A percentile compares a stretch with the other conserved stretches of the same genome.
Evolutionary conservation across 2,113 vertebrate genomes (phyloP).

Genomic region (Leptobrachium ailaonicum): DNA sequence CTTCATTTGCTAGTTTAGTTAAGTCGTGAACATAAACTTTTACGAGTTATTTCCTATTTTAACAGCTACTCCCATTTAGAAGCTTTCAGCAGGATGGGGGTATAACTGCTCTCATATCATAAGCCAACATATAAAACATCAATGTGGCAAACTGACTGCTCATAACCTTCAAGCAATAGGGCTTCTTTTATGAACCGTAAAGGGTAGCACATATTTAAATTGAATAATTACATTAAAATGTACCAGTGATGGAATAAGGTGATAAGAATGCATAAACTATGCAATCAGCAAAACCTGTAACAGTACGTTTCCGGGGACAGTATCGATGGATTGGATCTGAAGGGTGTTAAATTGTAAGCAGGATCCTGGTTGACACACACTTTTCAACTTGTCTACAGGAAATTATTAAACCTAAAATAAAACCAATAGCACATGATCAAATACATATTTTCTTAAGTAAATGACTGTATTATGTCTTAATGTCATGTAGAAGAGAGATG

Average conservation of each 20-base stretch:
- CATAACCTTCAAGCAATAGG: neutral
- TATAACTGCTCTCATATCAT: slow-evolving; percentile 26
- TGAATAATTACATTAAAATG: neutral
- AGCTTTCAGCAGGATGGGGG: slow-evolving; percentile 3
- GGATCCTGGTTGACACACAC: too few relatives aligned
- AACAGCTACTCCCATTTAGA: slow-evolving; percentile 38
- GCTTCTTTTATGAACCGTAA: slow-evolving; percentile 28
- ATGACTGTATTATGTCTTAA: too few relatives aligned
- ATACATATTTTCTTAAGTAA: too few relatives aligned
- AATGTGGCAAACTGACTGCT: slow-evolving; percentile 24
- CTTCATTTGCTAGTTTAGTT: slow-evolving; percentile 2
- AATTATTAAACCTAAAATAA: too few relatives aligned
- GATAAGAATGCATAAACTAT: too few relatives aligned
- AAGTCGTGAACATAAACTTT: slow-evolving; percentile 36
- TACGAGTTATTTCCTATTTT: slow-evolving; percentile 44
- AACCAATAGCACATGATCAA: too few relatives aligned
- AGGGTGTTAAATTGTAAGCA: too few relatives aligned
- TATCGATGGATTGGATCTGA: too few relatives aligned
- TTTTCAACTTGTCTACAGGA: too few relatives aligned
- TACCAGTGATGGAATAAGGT: neutral
- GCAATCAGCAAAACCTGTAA: too few relatives aligned
- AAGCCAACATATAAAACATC: slow-evolving; percentile 32
- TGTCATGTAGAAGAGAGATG: too few relatives aligned
- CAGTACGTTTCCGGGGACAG: too few relatives aligned
- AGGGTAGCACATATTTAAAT: slow-evolving; percentile 33